These are phyloP conservation scores for Scaptodrosophila lebanonensis DNA, from an alignment of 1,140 invertebrate genomes.

Conservation along the genomic window DNA sequence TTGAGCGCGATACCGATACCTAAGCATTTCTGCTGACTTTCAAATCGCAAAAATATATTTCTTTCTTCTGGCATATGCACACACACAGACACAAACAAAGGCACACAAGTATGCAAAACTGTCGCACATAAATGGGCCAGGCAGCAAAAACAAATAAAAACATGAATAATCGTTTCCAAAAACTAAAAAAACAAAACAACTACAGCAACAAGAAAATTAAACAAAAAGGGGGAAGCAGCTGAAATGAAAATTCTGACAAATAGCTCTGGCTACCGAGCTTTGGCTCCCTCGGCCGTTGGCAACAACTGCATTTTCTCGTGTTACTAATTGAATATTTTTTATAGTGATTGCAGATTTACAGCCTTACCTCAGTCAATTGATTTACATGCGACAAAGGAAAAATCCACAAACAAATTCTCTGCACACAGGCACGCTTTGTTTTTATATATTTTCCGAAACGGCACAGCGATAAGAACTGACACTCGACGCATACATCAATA, in stretches of 20 bases:
- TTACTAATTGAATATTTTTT: constrained; percentile 15
- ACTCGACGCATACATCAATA: constrained; percentile 30
- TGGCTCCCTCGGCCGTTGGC: too few relatives aligned
- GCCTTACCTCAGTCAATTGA: too few relatives aligned
- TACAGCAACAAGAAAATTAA: constrained; percentile 32
- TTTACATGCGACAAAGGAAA: too few relatives aligned
- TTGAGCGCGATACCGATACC: background rate
- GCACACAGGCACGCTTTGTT: background rate
- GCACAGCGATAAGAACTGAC: constrained; percentile 40
- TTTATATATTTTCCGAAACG: background rate
- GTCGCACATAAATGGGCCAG: constrained; percentile 14
- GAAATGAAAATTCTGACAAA: constrained; percentile 14
- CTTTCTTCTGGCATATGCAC: too few relatives aligned
- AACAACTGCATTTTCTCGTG: constrained; percentile 12
- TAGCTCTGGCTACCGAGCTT: too few relatives aligned
- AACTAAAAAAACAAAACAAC: constrained; percentile 17
- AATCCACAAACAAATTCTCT: too few relatives aligned
- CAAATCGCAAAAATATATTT: background rate
- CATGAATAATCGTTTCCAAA: constrained; percentile 32
- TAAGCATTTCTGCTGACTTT: constrained; percentile 36
- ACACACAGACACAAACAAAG: background rate
- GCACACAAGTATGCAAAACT: background rate
- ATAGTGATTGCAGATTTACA: constrained; percentile 5
- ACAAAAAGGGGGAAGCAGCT: background rate
- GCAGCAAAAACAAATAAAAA: constrained; percentile 35